Base-by-base conservation (phyloP, 2,888 invertebrate genomes). In the Rotaria sp. region DNA sequence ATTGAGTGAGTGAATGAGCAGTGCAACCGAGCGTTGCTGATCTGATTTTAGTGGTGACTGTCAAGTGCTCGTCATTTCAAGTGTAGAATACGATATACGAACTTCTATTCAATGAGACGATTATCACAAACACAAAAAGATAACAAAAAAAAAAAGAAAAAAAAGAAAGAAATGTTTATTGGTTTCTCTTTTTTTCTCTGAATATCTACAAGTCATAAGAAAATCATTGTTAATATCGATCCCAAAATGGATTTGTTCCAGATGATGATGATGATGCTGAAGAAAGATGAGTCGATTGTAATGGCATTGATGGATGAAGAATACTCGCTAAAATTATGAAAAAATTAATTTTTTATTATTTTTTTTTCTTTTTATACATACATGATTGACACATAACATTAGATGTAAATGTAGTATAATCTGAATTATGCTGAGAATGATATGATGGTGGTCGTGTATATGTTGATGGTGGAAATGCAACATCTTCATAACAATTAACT, bases 341-440 rank as follows among this genome's bases (percentile, higher is more conserved):
- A 11, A 45, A 45, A 26, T 80, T 4, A 11, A 41, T 2, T 13
- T 8, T 26, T 41, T 0, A 8, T 45, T 80, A 15, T 26, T 41
- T 45, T 41, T 13, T 59, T 38, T 38, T 4, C 0, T 24, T 45
- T 41, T 18, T n/a, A 21, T n/a, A 45, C 80, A n/a, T 45, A 80
- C 80, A 80, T 80, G 80, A 80, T 45, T 80, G 80, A 80, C 80
- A 80, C 80, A 80, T 80, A 18, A 80, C 80, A 80, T 80, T 80
- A 0, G 80, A 80, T 15, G 80, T 4, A 80, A 80, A 45, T 13
- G 4, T 41, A n/a, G 10, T 10, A 45, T 80, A 80, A 41, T 80
- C 80, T 26, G 41, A 15, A 67, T 67, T 67, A 21, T 67, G 67
- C 38, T 67, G 67, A 18, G 67, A 67, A 35, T 67, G 67, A 67